phyloP scores from a whole-genome alignment of 2,797 vertebrate genomes.

The Sandelia bainsii region DNA sequence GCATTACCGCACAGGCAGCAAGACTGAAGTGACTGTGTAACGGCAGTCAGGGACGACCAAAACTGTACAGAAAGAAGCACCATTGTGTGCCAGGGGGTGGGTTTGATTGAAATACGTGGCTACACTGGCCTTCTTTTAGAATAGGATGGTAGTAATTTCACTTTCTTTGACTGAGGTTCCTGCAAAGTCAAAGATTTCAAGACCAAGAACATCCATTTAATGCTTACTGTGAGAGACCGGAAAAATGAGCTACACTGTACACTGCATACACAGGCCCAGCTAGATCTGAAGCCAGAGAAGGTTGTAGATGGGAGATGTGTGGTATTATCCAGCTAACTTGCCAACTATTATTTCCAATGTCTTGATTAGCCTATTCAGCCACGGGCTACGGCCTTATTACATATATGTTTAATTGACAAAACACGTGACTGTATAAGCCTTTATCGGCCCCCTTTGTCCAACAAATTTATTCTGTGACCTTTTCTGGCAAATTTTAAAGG shows the following conservation, averaged over 20 bases:
- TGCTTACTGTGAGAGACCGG: slow-evolving; percentile 75
- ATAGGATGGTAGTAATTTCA: slow-evolving; percentile 49
- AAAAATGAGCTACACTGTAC: slow-evolving; percentile 79
- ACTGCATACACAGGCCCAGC: slow-evolving; percentile 75
- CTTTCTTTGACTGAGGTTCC: slow-evolving; percentile 65
- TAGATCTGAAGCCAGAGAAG: slow-evolving; percentile 79
- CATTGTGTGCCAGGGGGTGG: slow-evolving; percentile 1
- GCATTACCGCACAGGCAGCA: slow-evolving; percentile 98
- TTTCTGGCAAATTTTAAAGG: slow-evolving; percentile 82
- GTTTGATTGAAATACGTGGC: not conserved
- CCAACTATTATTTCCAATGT: slow-evolving; percentile 65
- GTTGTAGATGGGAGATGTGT: slow-evolving; percentile 41
- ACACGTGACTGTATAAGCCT: slow-evolving; percentile 64
- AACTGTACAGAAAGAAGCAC: slow-evolving; percentile 40
- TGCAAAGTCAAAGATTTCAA: slow-evolving; percentile 59
- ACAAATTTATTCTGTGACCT: slow-evolving; percentile 73
- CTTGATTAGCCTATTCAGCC: slow-evolving; percentile 60
- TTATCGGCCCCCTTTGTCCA: slow-evolving; percentile 53
- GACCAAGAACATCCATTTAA: slow-evolving; percentile 66
- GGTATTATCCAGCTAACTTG: slow-evolving; percentile 62
- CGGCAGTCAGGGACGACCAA: slow-evolving; percentile 20
- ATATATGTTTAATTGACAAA: slow-evolving; percentile 61
- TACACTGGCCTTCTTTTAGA: slow-evolving; percentile 56
- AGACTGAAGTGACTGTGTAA: slow-evolving; percentile 99
- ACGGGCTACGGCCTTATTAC: slow-evolving; percentile 56